Evolutionary conservation across 2,797 vertebrate genomes (phyloP).

Genomic region (Squalus acanthias): DNA sequence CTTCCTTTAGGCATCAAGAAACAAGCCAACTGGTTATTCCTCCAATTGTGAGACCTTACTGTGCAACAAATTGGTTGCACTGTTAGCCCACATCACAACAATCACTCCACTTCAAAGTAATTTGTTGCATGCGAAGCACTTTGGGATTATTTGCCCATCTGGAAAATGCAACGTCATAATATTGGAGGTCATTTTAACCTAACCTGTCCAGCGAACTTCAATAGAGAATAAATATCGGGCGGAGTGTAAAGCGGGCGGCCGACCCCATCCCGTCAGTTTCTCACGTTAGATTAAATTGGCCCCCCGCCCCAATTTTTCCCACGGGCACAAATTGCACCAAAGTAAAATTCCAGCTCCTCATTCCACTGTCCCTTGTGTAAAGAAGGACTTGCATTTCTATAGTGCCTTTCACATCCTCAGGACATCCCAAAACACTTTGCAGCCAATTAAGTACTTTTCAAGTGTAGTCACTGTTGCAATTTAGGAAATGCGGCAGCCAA

Average conservation of each 20-base stretch:
- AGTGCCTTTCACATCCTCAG: not conserved
- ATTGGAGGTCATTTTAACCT: not conserved
- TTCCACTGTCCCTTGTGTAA: too few relatives aligned
- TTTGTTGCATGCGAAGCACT: not conserved
- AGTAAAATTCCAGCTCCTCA: not conserved
- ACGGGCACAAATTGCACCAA: not conserved
- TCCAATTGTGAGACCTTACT: not conserved
- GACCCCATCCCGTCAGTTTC: too few relatives aligned
- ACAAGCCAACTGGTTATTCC: too few relatives aligned
- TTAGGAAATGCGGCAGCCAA: not conserved
- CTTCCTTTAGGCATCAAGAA: too few relatives aligned
- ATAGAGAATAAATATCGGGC: not conserved
- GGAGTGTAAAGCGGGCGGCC: too few relatives aligned
- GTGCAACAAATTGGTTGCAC: not conserved
- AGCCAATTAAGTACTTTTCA: not conserved
- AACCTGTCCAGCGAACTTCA: not conserved
- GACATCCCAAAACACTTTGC: not conserved
- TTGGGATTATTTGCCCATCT: not conserved
- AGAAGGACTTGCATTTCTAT: not conserved
- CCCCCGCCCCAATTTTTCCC: too few relatives aligned
- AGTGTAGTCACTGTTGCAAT: not conserved
- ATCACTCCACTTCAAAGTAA: not conserved
- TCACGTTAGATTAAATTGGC: too few relatives aligned
- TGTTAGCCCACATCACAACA: not conserved
- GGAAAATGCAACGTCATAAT: not conserved